Conservation (phyloP, 2,888 invertebrate species). For the Ashinkailepas kermadecensis region DNA sequence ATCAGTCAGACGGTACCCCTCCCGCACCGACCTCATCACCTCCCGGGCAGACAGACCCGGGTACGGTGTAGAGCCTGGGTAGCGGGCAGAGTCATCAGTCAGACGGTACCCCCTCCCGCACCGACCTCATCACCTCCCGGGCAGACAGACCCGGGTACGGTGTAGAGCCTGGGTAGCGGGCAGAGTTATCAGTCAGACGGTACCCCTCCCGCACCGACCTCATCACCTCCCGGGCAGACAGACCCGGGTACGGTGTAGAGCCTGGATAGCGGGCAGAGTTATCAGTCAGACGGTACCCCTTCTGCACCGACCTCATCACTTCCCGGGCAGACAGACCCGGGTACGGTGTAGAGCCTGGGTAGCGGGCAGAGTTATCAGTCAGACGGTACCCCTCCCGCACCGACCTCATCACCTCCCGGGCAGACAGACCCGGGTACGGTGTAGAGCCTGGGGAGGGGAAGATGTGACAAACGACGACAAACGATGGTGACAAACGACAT, state of each 20-base stretch:
- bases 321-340: conserved; percentile 66
- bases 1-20: conserved; percentile 57
- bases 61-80: conserved; percentile 70
- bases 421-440: conserved; percentile 74
- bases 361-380: too few species aligned
- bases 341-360: conserved; percentile 55
- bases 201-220: conserved; percentile 67
- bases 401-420: conserved; percentile 69
- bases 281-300: conserved; percentile 51
- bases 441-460: conserved; percentile 56
- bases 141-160: conserved; percentile 77
- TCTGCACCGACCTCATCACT: conserved; percentile 68
- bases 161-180: conserved; percentile 42
- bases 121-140: conserved; percentile 69
- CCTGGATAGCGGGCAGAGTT: too few species aligned
- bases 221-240: conserved; percentile 66
- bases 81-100: too few species aligned
- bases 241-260: conserved; percentile 66
- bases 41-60: conserved; percentile 73
- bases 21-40: conserved; percentile 69
- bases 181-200: conserved; percentile 43
- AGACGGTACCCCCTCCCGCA: conserved; percentile 62
- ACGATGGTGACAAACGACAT: too few species aligned
- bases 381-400: conserved; percentile 69
- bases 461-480: conserved; percentile 45